Conservation (phyloP, 2,797 vertebrate species). For the Falco naumanni region DNA sequence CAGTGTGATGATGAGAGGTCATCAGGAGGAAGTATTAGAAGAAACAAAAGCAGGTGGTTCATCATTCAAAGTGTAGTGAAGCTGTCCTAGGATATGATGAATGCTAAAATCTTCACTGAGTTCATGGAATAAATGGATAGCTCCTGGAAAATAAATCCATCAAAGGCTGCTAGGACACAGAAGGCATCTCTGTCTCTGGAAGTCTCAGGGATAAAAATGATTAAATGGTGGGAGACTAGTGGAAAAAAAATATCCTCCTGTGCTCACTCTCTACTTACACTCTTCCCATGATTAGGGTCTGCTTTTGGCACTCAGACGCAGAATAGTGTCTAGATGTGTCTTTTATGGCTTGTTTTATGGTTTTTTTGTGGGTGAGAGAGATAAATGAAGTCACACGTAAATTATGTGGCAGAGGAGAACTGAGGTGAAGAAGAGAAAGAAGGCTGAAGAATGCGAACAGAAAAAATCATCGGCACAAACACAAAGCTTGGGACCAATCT, state of each 20-base stretch:
- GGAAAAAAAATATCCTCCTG: not conserved
- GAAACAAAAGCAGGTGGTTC: not conserved
- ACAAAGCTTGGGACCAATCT: accelerated
- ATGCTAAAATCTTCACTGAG: constrained; percentile 14
- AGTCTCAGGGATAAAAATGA: not conserved
- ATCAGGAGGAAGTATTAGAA: not conserved
- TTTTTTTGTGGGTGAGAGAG: not conserved
- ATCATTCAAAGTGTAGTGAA: not conserved
- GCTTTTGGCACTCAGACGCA: not conserved
- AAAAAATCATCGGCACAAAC: not conserved
- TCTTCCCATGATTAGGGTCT: not conserved
- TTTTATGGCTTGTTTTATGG: not conserved
- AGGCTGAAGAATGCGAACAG: not conserved
- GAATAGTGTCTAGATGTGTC: not conserved
- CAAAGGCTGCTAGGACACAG: not conserved
- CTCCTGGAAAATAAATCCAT: constrained; percentile 9
- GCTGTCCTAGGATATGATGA: not conserved
- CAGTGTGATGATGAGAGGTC: not conserved
- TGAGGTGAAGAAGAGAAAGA: not conserved
- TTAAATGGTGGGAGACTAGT: not conserved
- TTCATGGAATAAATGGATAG: not conserved
- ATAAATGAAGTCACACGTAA: not conserved
- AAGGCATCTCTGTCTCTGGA: not conserved
- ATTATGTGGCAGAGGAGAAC: not conserved
- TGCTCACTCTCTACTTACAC: not conserved